Conservation (phyloP, 2,113 vertebrate species). For the Cyanoramphus novaezelandiae region DNA sequence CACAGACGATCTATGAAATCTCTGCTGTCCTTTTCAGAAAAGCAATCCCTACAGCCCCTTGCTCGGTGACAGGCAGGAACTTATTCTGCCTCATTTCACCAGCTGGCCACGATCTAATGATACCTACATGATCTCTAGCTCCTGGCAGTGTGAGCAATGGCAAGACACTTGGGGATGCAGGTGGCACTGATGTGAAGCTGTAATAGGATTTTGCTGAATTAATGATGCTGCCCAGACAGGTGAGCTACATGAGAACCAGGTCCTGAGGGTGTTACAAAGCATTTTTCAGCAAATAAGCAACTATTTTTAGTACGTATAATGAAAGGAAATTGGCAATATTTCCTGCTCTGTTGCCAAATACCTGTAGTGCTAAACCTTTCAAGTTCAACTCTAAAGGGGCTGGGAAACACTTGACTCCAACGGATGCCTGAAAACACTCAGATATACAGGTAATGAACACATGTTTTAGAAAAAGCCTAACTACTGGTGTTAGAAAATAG, state of each 20-base stretch:
- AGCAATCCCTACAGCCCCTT: neutral
- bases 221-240: neutral
- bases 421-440: conserved; percentile 10
- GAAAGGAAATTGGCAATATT: conserved; percentile 14
- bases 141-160: neutral
- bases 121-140: rapidly evolving
- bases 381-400: neutral
- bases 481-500: neutral
- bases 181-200: neutral
- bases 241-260: neutral
- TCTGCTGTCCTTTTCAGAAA: neutral
- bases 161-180: neutral
- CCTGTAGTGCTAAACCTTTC: neutral
- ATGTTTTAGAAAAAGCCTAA: neutral
- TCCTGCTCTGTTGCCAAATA: conserved; percentile 34
- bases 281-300: neutral
- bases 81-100: neutral
- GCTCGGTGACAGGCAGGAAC: neutral
- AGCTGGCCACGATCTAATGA: neutral
- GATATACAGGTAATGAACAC: neutral
- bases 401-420: neutral
- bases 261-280: neutral
- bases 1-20: neutral
- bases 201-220: neutral
- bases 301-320: conserved; percentile 27